These are phyloP conservation scores for Heterohyrax brucei DNA, from an alignment of 2,797 vertebrate species.

Conservation along the genomic window DNA sequence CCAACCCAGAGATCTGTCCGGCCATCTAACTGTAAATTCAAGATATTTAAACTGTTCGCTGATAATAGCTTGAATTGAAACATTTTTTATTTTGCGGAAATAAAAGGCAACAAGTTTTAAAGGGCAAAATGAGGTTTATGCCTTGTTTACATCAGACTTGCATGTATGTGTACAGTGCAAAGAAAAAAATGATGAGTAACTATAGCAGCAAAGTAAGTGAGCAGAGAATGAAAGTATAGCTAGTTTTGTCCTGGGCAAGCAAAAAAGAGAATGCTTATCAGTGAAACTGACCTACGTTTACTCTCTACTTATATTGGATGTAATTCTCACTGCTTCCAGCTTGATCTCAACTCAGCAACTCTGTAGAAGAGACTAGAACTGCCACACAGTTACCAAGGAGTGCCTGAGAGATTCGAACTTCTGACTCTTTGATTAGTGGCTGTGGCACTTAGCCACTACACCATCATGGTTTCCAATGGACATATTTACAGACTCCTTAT, in stretches of 20 bases:
- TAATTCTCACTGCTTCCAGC: neutral
- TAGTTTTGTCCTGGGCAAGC: neutral
- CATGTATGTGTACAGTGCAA: neutral
- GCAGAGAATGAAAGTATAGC: neutral
- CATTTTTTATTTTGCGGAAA: constrained; percentile 64
- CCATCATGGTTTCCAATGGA: too few species aligned
- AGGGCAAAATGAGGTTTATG: neutral
- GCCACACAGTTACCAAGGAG: too few species aligned
- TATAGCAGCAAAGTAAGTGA: neutral
- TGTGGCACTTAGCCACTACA: too few species aligned
- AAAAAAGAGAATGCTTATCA: neutral
- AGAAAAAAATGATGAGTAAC: neutral
- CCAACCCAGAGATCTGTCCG: constrained; percentile 77
- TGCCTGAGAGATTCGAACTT: too few species aligned
- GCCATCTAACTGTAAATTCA: constrained; percentile 78
- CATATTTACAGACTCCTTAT: neutral
- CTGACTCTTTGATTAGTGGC: too few species aligned
- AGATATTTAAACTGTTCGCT: constrained; percentile 69
- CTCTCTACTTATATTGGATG: neutral
- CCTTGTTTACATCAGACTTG: neutral
- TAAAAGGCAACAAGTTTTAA: constrained; percentile 65
- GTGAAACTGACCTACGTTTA: neutral
- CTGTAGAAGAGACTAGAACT: too few species aligned
- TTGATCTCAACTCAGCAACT: too few species aligned
- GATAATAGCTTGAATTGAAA: constrained; percentile 64